Evolutionary conservation across 2,888 invertebrate species (phyloP).

Genomic region (Hydroisotoma schaefferi): DNA sequence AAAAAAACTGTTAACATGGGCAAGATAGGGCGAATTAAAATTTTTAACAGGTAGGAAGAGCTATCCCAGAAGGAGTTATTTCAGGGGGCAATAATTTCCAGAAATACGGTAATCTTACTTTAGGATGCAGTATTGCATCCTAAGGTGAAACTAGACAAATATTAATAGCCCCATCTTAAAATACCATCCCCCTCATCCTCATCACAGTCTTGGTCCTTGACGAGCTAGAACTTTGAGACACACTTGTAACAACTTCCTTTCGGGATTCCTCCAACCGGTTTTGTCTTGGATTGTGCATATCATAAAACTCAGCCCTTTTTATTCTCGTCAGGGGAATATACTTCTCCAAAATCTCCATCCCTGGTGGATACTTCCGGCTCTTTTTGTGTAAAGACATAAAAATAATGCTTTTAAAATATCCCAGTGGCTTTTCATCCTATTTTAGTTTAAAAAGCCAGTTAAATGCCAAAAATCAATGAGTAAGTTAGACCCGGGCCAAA

Average conservation of each 20-base stretch:
- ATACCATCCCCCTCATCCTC: slow-evolving; percentile 30
- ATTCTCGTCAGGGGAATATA: slow-evolving; percentile 41
- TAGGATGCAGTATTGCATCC: too few species aligned
- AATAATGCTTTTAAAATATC: too few species aligned
- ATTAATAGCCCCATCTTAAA: slow-evolving; percentile 9
- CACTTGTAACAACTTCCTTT: slow-evolving; percentile 22
- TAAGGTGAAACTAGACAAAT: too few species aligned
- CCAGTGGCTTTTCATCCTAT: too few species aligned
- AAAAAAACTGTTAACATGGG: too few species aligned
- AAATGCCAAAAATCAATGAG: too few species aligned
- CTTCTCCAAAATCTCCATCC: slow-evolving; percentile 55
- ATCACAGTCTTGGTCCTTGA: slow-evolving; percentile 19
- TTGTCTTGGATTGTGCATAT: slow-evolving; percentile 22
- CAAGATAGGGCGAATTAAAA: too few species aligned
- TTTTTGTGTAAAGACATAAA: slow-evolving; percentile 52
- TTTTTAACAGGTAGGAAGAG: too few species aligned
- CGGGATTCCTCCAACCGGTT: not conserved
- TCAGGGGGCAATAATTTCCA: too few species aligned
- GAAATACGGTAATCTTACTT: too few species aligned
- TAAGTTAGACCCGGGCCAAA: too few species aligned
- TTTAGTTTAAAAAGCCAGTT: not conserved
- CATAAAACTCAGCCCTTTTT: slow-evolving; percentile 42
- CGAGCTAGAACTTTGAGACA: not conserved
- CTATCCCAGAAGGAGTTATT: too few species aligned
- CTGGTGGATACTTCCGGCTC: slow-evolving; percentile 68